Base-by-base conservation (phyloP, 2,888 invertebrate genomes). In the Nebria salina region DNA sequence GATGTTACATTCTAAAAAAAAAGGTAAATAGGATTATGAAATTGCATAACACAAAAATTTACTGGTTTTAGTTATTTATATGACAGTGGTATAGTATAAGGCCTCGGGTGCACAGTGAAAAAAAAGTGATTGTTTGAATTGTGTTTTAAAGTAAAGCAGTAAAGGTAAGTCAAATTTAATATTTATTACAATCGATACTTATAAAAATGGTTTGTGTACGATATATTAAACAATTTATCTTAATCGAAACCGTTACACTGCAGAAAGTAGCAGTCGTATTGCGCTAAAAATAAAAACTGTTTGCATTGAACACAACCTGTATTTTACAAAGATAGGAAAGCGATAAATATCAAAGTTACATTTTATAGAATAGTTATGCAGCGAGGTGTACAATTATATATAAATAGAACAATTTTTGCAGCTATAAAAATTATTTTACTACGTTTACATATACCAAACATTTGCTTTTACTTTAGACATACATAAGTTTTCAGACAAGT, bases 141-240 rank as follows among this genome's bases (percentile, higher is more conserved):
- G 54, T 54, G 54, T 54, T 8, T 54, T 13, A 6, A 3, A 54
- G 54, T 54, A 54, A 54, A 54, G 54, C 8, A 54, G 54, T 54
- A 54, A 54, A 54, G 54, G 54, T 54, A 54, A 54, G 54, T 54
- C 54, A 54, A 54, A 54, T 54, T 54, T 54, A 54, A 54, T 54
- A 54, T 54, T 54, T 54, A 54, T 54, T 54, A 54, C 11, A 54
- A 54, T 54, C 54, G 54, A 54, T 54, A 54, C 8, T 11, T 11
- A 54, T 54, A 54, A 54, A 54, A 54, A 54, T 54, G 54, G 13
- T 54, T 7, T 54, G 8, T 54, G 11, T 54, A 6, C 54, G 13
- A 54, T 54, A 54, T 54, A 54, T 54, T 54, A 11, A 54, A 54
- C 54, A 54, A 54, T 54, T 11, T 54, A 54, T 54, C 34, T 34